These are phyloP conservation scores for Dicyrtomina minuta DNA, from an alignment of 2,888 invertebrate species.

Conservation along the genomic window DNA sequence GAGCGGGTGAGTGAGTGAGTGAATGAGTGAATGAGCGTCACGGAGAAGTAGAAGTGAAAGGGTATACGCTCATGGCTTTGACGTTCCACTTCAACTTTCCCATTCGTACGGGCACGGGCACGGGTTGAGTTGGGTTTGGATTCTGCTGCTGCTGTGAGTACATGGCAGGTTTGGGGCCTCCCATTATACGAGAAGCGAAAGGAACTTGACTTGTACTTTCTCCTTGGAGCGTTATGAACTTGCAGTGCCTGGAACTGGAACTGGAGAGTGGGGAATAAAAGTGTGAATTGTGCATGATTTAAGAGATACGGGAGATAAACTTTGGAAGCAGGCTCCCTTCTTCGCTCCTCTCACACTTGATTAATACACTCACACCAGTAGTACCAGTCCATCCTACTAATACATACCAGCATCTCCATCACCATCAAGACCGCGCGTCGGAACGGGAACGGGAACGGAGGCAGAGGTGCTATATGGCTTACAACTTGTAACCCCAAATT, in stretches of 20 bases:
- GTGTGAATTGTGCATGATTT: conserved; percentile 22
- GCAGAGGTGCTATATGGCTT: no score
- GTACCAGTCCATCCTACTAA: background rate
- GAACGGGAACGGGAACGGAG: no score
- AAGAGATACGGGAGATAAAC: conserved; percentile 20
- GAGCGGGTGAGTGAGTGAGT: no score
- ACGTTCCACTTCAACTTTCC: no score
- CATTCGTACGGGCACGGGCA: no score
- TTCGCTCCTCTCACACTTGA: conserved; percentile 1
- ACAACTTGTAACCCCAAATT: no score
- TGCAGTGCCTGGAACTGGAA: background rate
- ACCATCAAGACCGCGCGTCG: no score
- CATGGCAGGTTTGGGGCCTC: no score
- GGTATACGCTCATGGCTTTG: background rate
- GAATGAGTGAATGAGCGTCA: background rate
- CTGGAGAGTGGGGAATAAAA: conserved; percentile 1
- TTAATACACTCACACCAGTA: conserved; percentile 2
- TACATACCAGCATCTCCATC: background rate
- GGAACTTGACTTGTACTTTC: background rate
- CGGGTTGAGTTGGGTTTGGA: no score
- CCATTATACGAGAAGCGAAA: no score
- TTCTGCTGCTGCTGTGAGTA: no score
- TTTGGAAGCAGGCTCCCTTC: conserved; percentile 7
- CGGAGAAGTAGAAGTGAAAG: background rate
- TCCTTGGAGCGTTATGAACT: background rate